Conservation (phyloP, 30 jellyfish, hydroid and myxozoan genomes). For the Aurelia sp. region DNA sequence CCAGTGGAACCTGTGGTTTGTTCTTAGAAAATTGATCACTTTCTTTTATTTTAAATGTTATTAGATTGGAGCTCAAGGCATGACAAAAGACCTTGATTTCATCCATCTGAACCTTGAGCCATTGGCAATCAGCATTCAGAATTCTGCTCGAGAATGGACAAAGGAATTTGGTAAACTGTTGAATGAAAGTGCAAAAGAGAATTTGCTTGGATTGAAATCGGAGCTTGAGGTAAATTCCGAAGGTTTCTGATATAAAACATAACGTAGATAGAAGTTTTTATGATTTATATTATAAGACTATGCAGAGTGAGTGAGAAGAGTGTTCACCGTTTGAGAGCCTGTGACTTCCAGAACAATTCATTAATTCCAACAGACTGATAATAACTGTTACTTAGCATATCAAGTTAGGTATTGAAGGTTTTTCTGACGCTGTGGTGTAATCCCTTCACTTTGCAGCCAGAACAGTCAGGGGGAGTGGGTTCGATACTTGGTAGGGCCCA, state of each 20-base stretch:
- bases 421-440: background rate
- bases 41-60: too few relatives aligned
- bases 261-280: too few relatives aligned
- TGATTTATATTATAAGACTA: background rate
- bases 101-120: constrained; percentile 91
- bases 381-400: background rate
- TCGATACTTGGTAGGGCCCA: too few relatives aligned
- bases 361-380: background rate
- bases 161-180: constrained; percentile 80
- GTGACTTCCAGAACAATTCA: background rate
- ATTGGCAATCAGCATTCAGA: constrained; percentile 79
- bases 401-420: background rate
- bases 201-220: constrained; percentile 54
- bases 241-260: background rate
- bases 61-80: constrained; percentile 76
- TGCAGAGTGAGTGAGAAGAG: too few relatives aligned
- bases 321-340: too few relatives aligned
- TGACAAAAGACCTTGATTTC: constrained; percentile 79
- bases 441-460: background rate
- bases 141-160: constrained; percentile 86
- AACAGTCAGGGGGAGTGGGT: too few relatives aligned
- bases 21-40: too few relatives aligned
- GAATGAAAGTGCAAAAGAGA: constrained; percentile 84
- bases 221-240: constrained; percentile 74
- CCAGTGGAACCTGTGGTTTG: too few relatives aligned